phyloP scores from a whole-genome alignment of 2,113 vertebrate genomes.

The Rhynchopsitta pachyrhyncha region DNA sequence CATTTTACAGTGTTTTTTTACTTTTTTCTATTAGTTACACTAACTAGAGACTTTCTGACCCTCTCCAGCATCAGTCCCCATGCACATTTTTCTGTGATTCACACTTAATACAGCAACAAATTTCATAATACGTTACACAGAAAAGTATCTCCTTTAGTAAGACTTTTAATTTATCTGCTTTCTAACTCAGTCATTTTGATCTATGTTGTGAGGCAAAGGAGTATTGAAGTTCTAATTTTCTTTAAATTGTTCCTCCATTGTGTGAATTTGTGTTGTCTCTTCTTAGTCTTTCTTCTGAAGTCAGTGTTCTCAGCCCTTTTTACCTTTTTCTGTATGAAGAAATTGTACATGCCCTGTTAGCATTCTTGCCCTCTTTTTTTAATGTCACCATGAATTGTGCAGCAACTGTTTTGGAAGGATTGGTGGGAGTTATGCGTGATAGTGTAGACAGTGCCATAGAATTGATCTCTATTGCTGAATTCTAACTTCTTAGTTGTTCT shows the following conservation, averaged over 20 bases:
- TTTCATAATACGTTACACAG: not conserved
- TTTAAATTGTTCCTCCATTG: not conserved
- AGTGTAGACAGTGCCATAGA: not conserved
- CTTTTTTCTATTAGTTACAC: not conserved
- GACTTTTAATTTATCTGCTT: not conserved
- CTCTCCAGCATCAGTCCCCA: not conserved
- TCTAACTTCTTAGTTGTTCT: not conserved
- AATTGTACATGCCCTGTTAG: not conserved
- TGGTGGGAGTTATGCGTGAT: not conserved
- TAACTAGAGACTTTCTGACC: not conserved
- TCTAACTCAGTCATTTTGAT: not conserved
- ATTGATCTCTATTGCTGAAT: not conserved
- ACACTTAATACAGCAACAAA: not conserved
- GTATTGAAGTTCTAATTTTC: not conserved
- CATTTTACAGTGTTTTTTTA: not conserved
- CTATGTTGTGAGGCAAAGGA: not conserved
- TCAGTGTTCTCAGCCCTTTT: not conserved
- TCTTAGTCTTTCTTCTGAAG: not conserved
- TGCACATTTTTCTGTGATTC: not conserved
- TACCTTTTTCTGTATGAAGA: not conserved
- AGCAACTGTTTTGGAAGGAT: not conserved
- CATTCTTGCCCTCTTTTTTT: not conserved
- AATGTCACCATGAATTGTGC: not conserved
- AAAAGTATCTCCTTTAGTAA: not conserved
- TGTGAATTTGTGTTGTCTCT: not conserved